Base-by-base conservation (phyloP, 2,888 invertebrate genomes). In the Nephrocerus scutellatus region DNA sequence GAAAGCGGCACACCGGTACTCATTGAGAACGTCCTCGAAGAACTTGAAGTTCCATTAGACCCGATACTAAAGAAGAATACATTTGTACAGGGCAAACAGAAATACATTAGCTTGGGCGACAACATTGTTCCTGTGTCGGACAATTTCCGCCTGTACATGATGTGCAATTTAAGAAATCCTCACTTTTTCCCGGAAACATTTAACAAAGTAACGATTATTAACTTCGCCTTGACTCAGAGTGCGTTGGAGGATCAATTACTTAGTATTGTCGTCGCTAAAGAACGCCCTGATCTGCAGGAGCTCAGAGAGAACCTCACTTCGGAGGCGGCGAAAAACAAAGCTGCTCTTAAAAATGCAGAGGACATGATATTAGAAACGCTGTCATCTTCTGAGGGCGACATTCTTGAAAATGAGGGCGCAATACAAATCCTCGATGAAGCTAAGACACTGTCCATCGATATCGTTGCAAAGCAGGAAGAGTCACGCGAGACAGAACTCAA, bases 341-440 rank as follows among this genome's bases (percentile, higher is more conserved):
- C 82, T 39, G 82, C 84, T 3, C 66, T 93, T 24, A 83, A 87
- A 57, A 80, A 85, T 62, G 84, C 88, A 16, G 92, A 93, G 70
- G 87, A 91, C 60, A 84, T 83, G 67, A 92, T 93, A 53, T 71
- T 93, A 31, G 77, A 80, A 55, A 91, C 90, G 1, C 69, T 93
- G 36, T 82, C 87, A 28, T 78, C 84, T 56, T 74, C 81, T 2
- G 83, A 88, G 62, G 88, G 90, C 3, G 88, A 90, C 61, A 90
- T 93, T 59, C 72, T 93, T 44, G 92, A 92, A 70, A 89, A 93
- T 63, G 91, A 92, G 70, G 76, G 76, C 4, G 92, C 92, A 4
- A 89, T 93, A 50, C 77, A 85, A 62, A 83, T 90, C 43, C 71
- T 93, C 30, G 89, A 89, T 62, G 84, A 85, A 4, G 90, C 91